Evolutionary conservation across 2,888 invertebrate genomes (phyloP).

Genomic region (Neelides folsomi): DNA sequence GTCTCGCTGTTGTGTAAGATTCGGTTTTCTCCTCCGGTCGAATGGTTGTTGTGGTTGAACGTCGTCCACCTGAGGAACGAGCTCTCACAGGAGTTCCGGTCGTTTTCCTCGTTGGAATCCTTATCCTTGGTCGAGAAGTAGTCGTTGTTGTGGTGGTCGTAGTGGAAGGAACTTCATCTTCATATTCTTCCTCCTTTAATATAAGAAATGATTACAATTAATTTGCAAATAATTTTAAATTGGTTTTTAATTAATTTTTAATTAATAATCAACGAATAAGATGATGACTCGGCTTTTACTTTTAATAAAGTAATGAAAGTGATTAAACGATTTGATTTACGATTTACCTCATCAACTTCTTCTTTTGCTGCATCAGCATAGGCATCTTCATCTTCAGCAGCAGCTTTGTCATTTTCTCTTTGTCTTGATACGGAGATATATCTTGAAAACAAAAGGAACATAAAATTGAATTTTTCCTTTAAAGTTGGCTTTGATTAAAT

Average conservation of each 20-base stretch:
- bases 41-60: too few species aligned
- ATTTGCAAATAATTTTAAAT: too few species aligned
- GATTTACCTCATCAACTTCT: conserved; percentile 14
- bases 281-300: too few species aligned
- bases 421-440: neutral
- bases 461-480: neutral
- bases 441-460: neutral
- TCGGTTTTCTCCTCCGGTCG: too few species aligned
- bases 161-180: conserved; percentile 16
- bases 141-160: conserved; percentile 16
- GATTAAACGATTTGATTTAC: neutral
- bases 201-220: too few species aligned
- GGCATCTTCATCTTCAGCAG: neutral
- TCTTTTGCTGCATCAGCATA: conserved; percentile 8
- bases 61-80: too few species aligned
- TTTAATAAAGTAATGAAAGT: too few species aligned
- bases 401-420: conserved; percentile 1
- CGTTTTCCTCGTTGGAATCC: neutral
- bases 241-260: too few species aligned
- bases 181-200: conserved; percentile 19
- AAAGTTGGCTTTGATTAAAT: neutral
- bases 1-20: neutral
- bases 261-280: too few species aligned
- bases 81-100: neutral
- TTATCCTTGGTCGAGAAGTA: conserved; percentile 4